A percentile compares a stretch with the other conserved stretches of the same genome.
Conservation (phyloP, 2,113 vertebrate genomes). For the Microtus montanus region DNA sequence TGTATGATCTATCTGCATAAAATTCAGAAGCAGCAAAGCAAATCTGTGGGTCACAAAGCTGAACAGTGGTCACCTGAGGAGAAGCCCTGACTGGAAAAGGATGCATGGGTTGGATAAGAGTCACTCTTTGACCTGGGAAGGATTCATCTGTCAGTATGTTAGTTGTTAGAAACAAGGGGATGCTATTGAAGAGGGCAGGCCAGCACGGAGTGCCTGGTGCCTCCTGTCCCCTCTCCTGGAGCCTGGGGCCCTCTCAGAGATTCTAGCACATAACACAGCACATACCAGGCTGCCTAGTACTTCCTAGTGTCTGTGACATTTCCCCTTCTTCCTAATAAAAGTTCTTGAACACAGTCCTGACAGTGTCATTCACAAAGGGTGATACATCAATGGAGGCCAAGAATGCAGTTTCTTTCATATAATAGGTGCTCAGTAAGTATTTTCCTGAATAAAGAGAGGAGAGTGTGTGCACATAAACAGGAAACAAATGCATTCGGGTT, state of each 20-base stretch:
- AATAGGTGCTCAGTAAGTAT: conserved; percentile 13
- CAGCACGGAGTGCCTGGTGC: too few species aligned
- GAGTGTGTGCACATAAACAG: not conserved
- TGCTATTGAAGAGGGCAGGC: not conserved
- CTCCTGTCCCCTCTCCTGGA: not conserved
- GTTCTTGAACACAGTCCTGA: not conserved
- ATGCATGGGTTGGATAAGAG: too few species aligned
- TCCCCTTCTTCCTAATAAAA: not conserved
- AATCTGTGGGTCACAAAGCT: not conserved
- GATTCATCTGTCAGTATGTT: not conserved
- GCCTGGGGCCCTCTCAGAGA: too few species aligned
- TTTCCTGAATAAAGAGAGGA: not conserved
- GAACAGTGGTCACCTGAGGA: not conserved
- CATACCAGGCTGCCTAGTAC: not conserved
- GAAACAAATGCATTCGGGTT: not conserved
- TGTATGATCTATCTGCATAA: not conserved
- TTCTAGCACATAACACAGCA: not conserved
- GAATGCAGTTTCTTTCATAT: not conserved
- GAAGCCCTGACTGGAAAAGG: not conserved
- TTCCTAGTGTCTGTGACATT: not conserved
- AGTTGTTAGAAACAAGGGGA: not conserved
- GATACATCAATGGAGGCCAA: not conserved
- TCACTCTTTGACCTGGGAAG: not conserved
- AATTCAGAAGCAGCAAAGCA: not conserved
- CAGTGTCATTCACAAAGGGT: conserved; percentile 10